Evolutionary conservation across 2,113 vertebrate species (phyloP).

Genomic region (Anolis sagrei): DNA sequence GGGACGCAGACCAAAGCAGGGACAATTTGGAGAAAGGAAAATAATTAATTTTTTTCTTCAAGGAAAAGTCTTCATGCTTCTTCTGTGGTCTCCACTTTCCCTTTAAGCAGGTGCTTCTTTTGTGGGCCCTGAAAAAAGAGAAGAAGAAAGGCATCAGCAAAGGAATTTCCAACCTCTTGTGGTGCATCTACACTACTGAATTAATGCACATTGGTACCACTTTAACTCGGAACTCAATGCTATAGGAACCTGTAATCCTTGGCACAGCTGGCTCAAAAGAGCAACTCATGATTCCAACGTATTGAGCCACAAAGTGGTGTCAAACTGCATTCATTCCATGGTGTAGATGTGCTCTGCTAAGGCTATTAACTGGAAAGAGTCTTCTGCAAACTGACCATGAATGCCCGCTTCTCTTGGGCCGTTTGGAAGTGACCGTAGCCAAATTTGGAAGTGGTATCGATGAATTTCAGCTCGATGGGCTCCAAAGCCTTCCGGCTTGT

Average conservation of each 20-base stretch:
- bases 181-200: too few relatives aligned
- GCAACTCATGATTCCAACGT: too few relatives aligned
- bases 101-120: constrained; percentile 87
- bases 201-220: too few relatives aligned
- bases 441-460: constrained; percentile 87
- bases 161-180: too few relatives aligned
- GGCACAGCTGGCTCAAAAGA: too few relatives aligned
- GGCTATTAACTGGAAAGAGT: too few relatives aligned
- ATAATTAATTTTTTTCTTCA: constrained; percentile 34
- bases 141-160: constrained; percentile 25
- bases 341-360: too few relatives aligned
- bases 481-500: constrained; percentile 75
- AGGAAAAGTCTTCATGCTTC: constrained; percentile 37
- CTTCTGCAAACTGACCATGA: constrained; percentile 80
- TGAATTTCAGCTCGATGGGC: constrained; percentile 83
- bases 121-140: constrained; percentile 84
- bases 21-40: neutral
- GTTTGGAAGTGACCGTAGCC: constrained; percentile 85
- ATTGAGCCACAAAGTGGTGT: too few relatives aligned
- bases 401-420: constrained; percentile 81
- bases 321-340: too few relatives aligned
- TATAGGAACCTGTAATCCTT: too few relatives aligned
- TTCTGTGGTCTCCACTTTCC: constrained; percentile 59
- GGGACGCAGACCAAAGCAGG: neutral
- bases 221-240: too few relatives aligned